A percentile compares a stretch with the other conserved stretches of the same genome.
phyloP scores from a whole-genome alignment of 2,797 vertebrate genomes.

The Siniperca scherzeri region DNA sequence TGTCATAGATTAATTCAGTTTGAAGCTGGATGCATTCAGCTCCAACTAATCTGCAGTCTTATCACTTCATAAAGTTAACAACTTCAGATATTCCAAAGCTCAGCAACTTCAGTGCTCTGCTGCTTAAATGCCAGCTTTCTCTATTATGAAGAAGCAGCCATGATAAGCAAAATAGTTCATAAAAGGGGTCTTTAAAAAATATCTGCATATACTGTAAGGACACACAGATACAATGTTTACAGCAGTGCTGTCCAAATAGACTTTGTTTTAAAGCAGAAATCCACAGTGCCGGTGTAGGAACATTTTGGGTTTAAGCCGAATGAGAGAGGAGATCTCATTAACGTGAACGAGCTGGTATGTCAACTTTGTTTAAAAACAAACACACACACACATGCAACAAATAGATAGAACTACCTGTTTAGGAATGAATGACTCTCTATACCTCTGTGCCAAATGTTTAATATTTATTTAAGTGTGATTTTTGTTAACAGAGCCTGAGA shows the following conservation, averaged over 20 bases:
- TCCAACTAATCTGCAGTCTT: constrained; percentile 68
- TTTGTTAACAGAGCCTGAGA: no score
- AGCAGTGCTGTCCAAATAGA: neutral
- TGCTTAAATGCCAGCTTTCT: constrained; percentile 36
- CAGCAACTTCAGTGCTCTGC: constrained; percentile 44
- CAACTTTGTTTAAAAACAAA: no score
- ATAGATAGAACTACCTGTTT: no score
- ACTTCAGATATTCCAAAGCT: constrained; percentile 50
- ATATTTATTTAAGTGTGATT: no score
- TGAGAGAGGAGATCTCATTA: no score
- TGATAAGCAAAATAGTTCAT: constrained; percentile 21
- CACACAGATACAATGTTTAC: neutral
- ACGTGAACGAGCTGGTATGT: no score
- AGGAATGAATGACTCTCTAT: no score
- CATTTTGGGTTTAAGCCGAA: neutral
- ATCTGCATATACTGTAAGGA: constrained; percentile 18
- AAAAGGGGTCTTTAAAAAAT: constrained; percentile 27
- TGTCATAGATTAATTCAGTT: constrained; percentile 65
- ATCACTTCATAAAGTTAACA: constrained; percentile 64
- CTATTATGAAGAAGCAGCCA: constrained; percentile 33
- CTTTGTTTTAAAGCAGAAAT: no score
- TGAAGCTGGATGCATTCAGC: constrained; percentile 63
- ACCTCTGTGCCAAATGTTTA: no score
- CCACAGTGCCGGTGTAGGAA: no score
- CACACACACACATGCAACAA: no score